Evolutionary conservation across 2,113 vertebrate species (phyloP), one percentile per base, ranked within the genome.

Genomic region (Siniperca knerii): DNA sequence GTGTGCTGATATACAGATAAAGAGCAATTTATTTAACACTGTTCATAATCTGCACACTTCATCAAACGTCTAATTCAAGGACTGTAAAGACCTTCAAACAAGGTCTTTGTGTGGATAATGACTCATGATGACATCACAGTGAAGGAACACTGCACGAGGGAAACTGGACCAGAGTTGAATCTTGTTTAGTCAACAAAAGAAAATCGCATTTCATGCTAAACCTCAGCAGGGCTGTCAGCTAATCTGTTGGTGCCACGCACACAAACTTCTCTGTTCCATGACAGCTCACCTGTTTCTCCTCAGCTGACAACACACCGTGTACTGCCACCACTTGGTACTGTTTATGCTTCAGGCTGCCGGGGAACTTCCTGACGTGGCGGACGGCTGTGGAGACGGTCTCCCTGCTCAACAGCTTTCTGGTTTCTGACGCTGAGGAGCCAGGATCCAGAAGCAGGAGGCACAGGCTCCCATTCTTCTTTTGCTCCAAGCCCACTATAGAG

Each of bases 401-500:
- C 21, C 84, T 92, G 72, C 92, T 94, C 68, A 97, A 90, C 23
- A 98, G 83, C 90, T 95, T 97, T 90, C 96, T 96, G 95, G 96
- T 96, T 83, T 97, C 96, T 75, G 94, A 92, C 1, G 94, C 89
- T 46, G 96, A 89, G 79, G 94, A 96, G 52, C 95, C 96, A 0
- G 98, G 98, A 80, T 99, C 98, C 87, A 99, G 95, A 33, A 99
- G 79, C 16, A 99, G 91, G 25, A 99, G 94, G 84, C 97, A 97
- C 21, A 98, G 93, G 42, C 84, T 96, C 84, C 95, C 96, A 35
- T 97, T 98, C 84, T 93, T 97, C 88, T 79, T 97, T 90, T 99
- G 96, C 94, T 99, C 98, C 89, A 99, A 91, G 70, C 98, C 98
- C 85, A 99, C 91, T 74, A 99, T 74, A 25, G 96, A 96, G 74